phyloP scores from a whole-genome alignment of 2,113 vertebrate genomes.

The Pica pica region DNA sequence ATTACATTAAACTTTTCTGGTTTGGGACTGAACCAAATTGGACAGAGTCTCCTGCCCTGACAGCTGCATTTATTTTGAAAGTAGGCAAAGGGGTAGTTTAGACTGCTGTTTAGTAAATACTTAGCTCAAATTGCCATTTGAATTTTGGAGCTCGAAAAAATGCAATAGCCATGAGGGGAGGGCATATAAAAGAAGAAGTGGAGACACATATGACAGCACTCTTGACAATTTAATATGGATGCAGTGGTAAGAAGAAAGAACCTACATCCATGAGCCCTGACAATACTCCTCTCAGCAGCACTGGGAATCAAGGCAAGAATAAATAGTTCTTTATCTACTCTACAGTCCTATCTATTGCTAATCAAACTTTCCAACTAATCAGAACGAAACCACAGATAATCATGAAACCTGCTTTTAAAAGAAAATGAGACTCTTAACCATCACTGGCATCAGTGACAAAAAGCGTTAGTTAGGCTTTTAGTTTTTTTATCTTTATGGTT shows the following conservation, averaged over 20 bases:
- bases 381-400: slow-evolving; percentile 26
- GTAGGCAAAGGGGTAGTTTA: not conserved
- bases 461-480: not conserved
- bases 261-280: not conserved
- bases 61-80: not conserved
- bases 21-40: not conserved
- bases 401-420: not conserved
- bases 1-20: not conserved
- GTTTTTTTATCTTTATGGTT: not conserved
- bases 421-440: not conserved
- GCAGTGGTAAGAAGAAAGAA: not conserved
- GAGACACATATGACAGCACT: not conserved
- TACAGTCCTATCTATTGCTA: not conserved
- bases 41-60: not conserved
- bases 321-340: not conserved
- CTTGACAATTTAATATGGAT: not conserved
- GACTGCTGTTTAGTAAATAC: not conserved
- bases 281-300: not conserved
- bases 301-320: not conserved
- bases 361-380: slow-evolving; percentile 37
- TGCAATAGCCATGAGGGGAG: not conserved
- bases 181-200: not conserved
- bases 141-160: not conserved
- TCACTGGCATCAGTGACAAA: not conserved
- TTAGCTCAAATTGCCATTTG: not conserved